phyloP scores from a whole-genome alignment of 2,888 invertebrate genomes.

The Machimus atricapillus region DNA sequence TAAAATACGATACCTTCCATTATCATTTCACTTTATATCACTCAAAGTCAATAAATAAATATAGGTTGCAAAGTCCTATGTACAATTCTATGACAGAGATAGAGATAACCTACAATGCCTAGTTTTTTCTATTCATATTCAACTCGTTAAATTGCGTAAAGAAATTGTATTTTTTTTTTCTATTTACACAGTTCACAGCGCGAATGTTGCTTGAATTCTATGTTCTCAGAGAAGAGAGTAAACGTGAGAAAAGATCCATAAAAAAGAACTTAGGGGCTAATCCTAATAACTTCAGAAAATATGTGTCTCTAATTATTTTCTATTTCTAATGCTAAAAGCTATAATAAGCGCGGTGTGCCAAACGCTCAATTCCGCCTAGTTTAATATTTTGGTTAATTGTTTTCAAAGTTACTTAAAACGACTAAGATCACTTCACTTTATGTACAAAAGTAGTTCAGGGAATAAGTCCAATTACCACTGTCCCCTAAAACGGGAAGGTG shows the following conservation, averaged over 20 bases:
- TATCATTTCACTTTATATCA: conserved; percentile 10
- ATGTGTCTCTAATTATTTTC: not conserved
- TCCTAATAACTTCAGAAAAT: conserved; percentile 16
- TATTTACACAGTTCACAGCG: conserved; percentile 36
- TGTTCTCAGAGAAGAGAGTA: conserved; percentile 12
- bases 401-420: not conserved
- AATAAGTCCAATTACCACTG: conserved; percentile 41
- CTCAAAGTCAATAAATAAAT: conserved; percentile 19
- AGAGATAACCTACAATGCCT: not conserved
- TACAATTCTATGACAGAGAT: not conserved
- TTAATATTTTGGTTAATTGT: not conserved
- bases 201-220: conserved; percentile 32
- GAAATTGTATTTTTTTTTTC: not conserved
- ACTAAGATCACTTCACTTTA: not conserved
- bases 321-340: not conserved
- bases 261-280: not conserved
- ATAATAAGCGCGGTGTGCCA: not conserved
- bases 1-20: not conserved
- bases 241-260: not conserved
- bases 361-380: not conserved
- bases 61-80: not conserved
- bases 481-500: conserved; percentile 44
- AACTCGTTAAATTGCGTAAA: not conserved
- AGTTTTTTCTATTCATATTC: not conserved
- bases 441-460: not conserved